Percentiles rank a stretch among this genome's conserved stretches.
These are phyloP conservation scores for Acinonyx jubatus DNA, from an alignment of 2,113 vertebrate genomes.

Conservation along the genomic window DNA sequence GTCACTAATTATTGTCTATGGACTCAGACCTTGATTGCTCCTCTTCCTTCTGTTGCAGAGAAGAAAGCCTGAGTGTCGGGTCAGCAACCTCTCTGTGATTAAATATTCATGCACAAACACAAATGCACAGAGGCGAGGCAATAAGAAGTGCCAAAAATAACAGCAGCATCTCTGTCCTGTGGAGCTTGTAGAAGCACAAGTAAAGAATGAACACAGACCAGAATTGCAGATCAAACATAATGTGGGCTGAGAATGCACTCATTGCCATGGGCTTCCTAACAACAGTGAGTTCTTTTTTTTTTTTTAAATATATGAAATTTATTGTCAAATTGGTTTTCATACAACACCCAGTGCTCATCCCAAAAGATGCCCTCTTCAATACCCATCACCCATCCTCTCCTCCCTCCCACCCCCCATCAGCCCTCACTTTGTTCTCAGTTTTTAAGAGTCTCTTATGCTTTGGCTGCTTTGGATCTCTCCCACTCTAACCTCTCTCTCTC, in stretches of 20 bases:
- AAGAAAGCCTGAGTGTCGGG: background rate
- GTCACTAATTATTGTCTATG: background rate
- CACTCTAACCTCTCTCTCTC: too few relatives aligned
- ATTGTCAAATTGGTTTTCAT: too few relatives aligned
- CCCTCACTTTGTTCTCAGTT: too few relatives aligned
- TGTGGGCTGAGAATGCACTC: background rate
- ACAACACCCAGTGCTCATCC: too few relatives aligned
- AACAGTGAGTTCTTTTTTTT: background rate
- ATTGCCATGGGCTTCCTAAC: background rate
- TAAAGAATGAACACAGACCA: background rate
- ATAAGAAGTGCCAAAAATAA: slow-evolving; percentile 39
- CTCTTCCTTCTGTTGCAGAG: slow-evolving; percentile 34
- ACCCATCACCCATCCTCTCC: too few relatives aligned
- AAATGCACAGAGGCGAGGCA: slow-evolving; percentile 32
- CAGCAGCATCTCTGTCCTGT: background rate
- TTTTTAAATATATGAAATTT: too few relatives aligned
- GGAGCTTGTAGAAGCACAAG: background rate
- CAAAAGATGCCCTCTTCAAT: too few relatives aligned
- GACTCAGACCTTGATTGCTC: background rate
- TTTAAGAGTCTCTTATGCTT: too few relatives aligned
- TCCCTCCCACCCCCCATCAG: too few relatives aligned
- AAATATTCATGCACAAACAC: slow-evolving; percentile 52
- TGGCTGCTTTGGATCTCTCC: too few relatives aligned
- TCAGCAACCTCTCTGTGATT: slow-evolving; percentile 40
- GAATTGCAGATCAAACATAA: background rate